A percentile compares a stretch with the other conserved stretches of the same genome.
Evolutionary conservation across 2,113 vertebrate species (phyloP).

Genomic region (Nestor notabilis): DNA sequence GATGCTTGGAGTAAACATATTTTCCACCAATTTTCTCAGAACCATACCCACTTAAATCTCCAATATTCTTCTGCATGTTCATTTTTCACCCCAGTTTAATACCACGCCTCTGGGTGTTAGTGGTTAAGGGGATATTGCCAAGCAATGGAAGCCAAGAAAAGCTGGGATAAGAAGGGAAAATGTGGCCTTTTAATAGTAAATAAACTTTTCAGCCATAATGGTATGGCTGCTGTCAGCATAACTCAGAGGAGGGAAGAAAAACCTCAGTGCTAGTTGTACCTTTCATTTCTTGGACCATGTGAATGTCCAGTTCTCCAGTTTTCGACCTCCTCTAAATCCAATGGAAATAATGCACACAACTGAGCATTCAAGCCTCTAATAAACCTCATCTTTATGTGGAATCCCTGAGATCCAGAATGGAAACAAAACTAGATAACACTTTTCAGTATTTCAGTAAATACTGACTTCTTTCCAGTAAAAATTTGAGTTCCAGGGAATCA

Average conservation of each 20-base stretch:
- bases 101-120: slow-evolving; percentile 47
- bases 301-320: neutral
- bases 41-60: slow-evolving; percentile 38
- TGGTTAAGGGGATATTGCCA: slow-evolving; percentile 60
- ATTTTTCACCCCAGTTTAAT: slow-evolving; percentile 54
- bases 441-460: neutral
- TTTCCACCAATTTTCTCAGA: slow-evolving; percentile 56
- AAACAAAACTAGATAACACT: neutral
- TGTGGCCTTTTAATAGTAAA: slow-evolving; percentile 38
- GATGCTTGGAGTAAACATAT: slow-evolving; percentile 39
- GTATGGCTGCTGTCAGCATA: slow-evolving; percentile 22
- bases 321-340: neutral
- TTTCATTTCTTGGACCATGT: neutral
- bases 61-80: slow-evolving; percentile 60
- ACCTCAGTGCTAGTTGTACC: neutral
- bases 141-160: slow-evolving; percentile 59
- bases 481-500: neutral
- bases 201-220: slow-evolving; percentile 1
- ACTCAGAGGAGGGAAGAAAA: neutral
- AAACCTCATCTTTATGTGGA: neutral
- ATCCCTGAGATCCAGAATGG: neutral
- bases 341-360: neutral
- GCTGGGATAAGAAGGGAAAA: slow-evolving; percentile 49
- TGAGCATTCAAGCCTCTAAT: neutral
- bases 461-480: neutral